phyloP scores from a whole-genome alignment of 2,888 invertebrate species.

The Bedellia somnulentella region DNA sequence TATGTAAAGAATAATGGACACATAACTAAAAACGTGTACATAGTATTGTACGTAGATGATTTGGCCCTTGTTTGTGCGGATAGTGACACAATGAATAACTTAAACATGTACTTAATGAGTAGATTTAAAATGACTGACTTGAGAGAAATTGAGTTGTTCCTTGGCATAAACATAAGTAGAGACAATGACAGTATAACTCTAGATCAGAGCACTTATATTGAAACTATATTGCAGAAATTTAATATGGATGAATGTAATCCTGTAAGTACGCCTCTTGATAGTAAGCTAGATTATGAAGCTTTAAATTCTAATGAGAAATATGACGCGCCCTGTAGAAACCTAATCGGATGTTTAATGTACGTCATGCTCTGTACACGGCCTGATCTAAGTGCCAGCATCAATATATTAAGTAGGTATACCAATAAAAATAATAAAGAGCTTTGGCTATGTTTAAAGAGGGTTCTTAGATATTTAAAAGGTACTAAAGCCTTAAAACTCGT shows the following conservation, averaged over 20 bases:
- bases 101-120: constrained; percentile 9
- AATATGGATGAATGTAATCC: constrained; percentile 12
- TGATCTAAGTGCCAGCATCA: constrained; percentile 14
- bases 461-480: constrained; percentile 16
- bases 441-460: constrained; percentile 15
- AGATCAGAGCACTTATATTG: constrained; percentile 11
- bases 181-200: constrained; percentile 9
- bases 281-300: constrained; percentile 9
- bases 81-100: constrained; percentile 6
- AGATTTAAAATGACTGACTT: constrained; percentile 12
- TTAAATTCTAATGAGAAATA: constrained; percentile 6
- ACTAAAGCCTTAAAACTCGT: constrained; percentile 14
- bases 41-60: constrained; percentile 13
- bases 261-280: constrained; percentile 8
- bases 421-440: constrained; percentile 14
- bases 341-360: constrained; percentile 10
- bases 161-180: constrained; percentile 12
- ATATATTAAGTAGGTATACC: constrained; percentile 15
- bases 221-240: constrained; percentile 12
- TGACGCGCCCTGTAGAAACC: constrained; percentile 10
- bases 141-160: constrained; percentile 9
- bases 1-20: constrained; percentile 9
- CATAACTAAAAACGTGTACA: constrained; percentile 10
- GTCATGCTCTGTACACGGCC: constrained; percentile 8
- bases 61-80: constrained; percentile 5